Percentiles rank a stretch among this genome's conserved stretches.
phyloP scores from a whole-genome alignment of 2,888 invertebrate genomes.

The Conus canariensis region DNA sequence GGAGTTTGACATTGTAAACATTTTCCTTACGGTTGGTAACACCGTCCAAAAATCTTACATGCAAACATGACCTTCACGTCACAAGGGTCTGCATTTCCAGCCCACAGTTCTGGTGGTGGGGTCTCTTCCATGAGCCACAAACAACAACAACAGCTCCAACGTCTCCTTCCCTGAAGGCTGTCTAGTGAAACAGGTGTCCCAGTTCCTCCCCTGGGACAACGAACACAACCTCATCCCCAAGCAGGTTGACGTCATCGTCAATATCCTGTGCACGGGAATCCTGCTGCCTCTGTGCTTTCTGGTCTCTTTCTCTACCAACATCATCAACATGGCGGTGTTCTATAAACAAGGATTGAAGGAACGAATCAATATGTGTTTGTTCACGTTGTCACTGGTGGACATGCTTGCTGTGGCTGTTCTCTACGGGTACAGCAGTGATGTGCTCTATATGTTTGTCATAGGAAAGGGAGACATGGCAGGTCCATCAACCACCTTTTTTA shows the following conservation, averaged over 20 bases:
- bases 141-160: not conserved
- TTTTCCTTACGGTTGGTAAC: too few relatives aligned
- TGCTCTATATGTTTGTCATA: not conserved
- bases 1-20: too few relatives aligned
- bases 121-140: too few relatives aligned
- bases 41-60: too few relatives aligned
- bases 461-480: not conserved
- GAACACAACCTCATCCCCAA: not conserved
- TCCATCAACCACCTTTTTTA: not conserved
- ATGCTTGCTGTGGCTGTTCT: not conserved
- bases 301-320: constrained; percentile 1
- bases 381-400: not conserved
- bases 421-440: not conserved
- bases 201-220: not conserved
- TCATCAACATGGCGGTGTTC: not conserved
- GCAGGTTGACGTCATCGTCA: constrained; percentile 4
- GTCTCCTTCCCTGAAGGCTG: not conserved
- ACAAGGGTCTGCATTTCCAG: too few relatives aligned
- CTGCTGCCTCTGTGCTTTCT: not conserved
- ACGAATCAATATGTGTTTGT: constrained; percentile 1
- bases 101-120: too few relatives aligned
- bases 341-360: not conserved
- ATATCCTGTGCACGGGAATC: not conserved
- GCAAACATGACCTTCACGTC: too few relatives aligned
- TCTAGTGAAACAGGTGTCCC: not conserved